Percentiles rank a stretch among this genome's conserved stretches.
These are phyloP conservation scores for Cherax quadricarinatus DNA, from an alignment of 1,140 invertebrate species.

Conservation along the genomic window DNA sequence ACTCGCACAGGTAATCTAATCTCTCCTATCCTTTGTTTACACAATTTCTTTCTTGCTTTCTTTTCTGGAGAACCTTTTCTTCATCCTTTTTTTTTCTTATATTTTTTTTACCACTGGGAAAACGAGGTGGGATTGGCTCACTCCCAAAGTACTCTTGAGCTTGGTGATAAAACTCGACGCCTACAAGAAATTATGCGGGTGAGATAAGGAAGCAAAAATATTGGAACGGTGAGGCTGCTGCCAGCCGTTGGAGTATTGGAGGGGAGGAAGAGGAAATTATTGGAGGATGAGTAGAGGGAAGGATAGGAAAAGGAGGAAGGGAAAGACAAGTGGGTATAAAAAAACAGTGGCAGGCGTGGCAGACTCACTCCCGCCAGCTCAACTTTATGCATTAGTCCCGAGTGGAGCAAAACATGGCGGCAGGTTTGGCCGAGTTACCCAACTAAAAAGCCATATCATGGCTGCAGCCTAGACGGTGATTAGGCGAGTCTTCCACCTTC, in stretches of 20 bases:
- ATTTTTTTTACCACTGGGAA: too few species aligned
- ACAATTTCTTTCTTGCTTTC: neutral
- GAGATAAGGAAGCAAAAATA: too few species aligned
- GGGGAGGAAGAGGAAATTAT: too few species aligned
- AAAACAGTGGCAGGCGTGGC: neutral
- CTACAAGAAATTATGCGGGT: too few species aligned
- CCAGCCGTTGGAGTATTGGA: too few species aligned
- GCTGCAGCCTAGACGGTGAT: neutral
- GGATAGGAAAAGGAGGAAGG: neutral
- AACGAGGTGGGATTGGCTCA: too few species aligned
- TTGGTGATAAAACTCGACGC: too few species aligned
- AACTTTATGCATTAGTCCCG: slow-evolving; percentile 16
- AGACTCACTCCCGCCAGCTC: neutral
- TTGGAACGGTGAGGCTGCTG: too few species aligned
- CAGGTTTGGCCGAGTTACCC: neutral
- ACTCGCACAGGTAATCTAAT: slow-evolving; percentile 7
- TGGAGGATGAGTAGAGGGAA: neutral
- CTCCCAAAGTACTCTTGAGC: too few species aligned
- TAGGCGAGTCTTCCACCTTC: neutral
- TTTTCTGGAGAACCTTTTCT: too few species aligned
- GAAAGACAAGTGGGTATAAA: neutral
- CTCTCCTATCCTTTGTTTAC: neutral
- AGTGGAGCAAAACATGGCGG: neutral
- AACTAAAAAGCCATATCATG: neutral
- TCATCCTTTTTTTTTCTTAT: too few species aligned